Conservation (phyloP, 2,888 invertebrate species). For the Eupithecia exiguata region DNA sequence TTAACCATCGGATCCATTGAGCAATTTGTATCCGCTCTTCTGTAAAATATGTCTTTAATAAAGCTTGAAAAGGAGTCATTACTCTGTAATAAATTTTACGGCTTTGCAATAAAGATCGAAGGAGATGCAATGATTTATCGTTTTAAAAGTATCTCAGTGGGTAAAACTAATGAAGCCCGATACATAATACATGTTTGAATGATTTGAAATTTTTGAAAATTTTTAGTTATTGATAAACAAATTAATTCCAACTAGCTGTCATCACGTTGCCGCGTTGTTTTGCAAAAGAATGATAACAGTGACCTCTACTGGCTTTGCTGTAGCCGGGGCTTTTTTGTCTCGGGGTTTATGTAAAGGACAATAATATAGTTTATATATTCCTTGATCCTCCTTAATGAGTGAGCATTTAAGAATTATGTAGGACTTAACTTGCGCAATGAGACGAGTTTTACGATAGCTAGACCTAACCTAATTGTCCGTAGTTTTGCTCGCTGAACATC, state of each 20-base stretch:
- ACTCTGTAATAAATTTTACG: constrained; percentile 7
- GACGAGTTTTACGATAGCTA: too few relatives aligned
- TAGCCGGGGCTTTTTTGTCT: background rate
- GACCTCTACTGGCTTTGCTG: background rate
- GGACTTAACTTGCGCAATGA: too few relatives aligned
- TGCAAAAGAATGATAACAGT: background rate
- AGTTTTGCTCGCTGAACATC: background rate
- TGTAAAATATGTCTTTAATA: background rate
- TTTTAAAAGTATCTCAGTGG: constrained; percentile 7
- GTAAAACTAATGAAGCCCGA: background rate
- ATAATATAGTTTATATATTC: background rate
- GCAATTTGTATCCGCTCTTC: constrained; percentile 4
- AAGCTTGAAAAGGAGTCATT: constrained; percentile 10
- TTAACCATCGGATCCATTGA: too few relatives aligned
- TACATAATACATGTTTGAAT: too few relatives aligned
- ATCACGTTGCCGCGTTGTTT: too few relatives aligned
- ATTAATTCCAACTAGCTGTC: too few relatives aligned
- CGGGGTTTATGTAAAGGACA: background rate
- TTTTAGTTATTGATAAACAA: too few relatives aligned
- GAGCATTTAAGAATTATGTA: too few relatives aligned
- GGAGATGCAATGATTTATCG: constrained; percentile 6
- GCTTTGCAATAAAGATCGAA: constrained; percentile 1
- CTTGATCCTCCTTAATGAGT: background rate
- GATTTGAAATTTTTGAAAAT: too few relatives aligned
- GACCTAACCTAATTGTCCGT: background rate